These are phyloP conservation scores for Gisinianus flammeolus DNA, from an alignment of 2,888 invertebrate genomes.

Conservation along the genomic window DNA sequence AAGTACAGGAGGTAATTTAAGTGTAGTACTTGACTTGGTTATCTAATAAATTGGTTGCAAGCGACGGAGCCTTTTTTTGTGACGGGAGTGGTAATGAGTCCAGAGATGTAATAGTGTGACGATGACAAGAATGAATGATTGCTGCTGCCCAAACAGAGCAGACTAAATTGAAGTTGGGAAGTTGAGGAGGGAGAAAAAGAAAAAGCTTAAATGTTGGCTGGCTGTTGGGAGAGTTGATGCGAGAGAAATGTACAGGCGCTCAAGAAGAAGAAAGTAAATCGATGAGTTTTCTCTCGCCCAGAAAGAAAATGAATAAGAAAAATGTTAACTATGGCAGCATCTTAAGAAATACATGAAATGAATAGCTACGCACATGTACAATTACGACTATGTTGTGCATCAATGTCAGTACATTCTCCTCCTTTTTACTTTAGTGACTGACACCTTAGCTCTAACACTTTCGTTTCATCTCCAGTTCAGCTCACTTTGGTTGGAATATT, in stretches of 20 bases:
- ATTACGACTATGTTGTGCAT: not conserved
- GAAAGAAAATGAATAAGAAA: constrained; percentile 33
- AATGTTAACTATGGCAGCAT: constrained; percentile 16
- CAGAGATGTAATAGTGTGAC: constrained; percentile 19
- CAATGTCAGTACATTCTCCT: not conserved
- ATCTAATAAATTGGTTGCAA: not conserved
- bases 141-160: constrained; percentile 11
- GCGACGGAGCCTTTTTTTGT: not conserved
- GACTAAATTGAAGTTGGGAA: constrained; percentile 25
- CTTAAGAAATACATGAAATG: not conserved
- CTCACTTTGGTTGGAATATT: no score
- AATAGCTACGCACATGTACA: not conserved
- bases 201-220: not conserved
- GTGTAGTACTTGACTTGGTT: not conserved
- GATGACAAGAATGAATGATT: constrained; percentile 36
- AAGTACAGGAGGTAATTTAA: not conserved
- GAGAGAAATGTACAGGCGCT: not conserved
- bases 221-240: constrained; percentile 1
- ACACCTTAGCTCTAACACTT: no score
- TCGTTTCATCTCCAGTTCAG: no score
- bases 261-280: not conserved
- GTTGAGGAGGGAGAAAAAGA: not conserved
- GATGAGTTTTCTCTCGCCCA: constrained; percentile 12
- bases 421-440: not conserved
- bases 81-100: constrained; percentile 20